A percentile compares a stretch with the other conserved stretches of the same genome.
phyloP scores from a whole-genome alignment of 2,888 invertebrate genomes.

The Stenoptilia bipunctidactyla region DNA sequence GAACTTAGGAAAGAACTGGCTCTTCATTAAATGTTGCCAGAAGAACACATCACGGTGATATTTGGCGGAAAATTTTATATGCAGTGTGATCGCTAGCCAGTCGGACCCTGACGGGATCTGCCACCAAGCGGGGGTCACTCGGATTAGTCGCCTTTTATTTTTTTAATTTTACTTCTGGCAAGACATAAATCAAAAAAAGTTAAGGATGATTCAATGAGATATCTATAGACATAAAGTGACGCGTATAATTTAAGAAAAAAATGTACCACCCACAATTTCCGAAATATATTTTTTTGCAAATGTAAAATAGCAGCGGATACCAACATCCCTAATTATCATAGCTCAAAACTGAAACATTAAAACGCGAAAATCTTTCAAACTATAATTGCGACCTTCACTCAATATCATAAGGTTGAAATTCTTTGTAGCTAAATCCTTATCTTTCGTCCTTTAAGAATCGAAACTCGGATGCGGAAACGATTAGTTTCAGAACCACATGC shows the following conservation, averaged over 20 bases:
- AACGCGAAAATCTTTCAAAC: not conserved
- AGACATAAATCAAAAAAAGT: not conserved
- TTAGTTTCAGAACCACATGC: constrained; percentile 50
- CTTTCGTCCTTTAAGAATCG: not conserved
- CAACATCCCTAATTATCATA: constrained; percentile 43
- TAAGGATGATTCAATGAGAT: not conserved
- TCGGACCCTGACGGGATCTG: too few relatives aligned
- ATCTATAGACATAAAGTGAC: not conserved
- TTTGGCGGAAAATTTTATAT: too few relatives aligned
- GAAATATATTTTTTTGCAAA: not conserved
- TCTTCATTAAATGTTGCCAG: too few relatives aligned
- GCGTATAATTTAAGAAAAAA: not conserved
- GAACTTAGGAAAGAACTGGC: too few relatives aligned
- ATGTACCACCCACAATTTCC: not conserved
- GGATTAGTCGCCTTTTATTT: too few relatives aligned
- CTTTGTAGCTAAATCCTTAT: not conserved
- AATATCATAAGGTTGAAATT: not conserved
- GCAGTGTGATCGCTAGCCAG: too few relatives aligned
- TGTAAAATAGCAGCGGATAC: constrained; percentile 39
- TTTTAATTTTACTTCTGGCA: too few relatives aligned
- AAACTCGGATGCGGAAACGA: constrained; percentile 44
- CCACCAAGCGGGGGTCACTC: too few relatives aligned
- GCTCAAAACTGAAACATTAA: constrained; percentile 2
- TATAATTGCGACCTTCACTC: not conserved
- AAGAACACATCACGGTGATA: too few relatives aligned